These are phyloP conservation scores for Nylanderia fulva DNA, from an alignment of 1,140 invertebrate genomes.

Conservation along the genomic window DNA sequence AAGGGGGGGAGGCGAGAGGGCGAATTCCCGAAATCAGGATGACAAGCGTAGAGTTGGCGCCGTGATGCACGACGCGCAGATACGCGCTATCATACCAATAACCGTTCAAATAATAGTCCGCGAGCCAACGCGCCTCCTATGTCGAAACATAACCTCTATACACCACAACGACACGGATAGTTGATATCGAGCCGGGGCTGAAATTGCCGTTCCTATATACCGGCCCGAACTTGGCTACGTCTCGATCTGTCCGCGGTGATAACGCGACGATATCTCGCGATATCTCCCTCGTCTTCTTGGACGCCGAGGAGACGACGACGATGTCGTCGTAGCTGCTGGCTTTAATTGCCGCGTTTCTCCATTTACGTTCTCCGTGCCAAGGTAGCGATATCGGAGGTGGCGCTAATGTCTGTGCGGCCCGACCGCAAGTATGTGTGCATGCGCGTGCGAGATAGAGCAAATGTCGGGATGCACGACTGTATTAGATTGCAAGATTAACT, in stretches of 20 bases:
- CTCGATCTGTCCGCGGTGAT: conserved; percentile 73
- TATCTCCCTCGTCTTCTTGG: conserved; percentile 59
- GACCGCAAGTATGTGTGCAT: neutral
- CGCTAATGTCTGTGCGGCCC: conserved; percentile 2
- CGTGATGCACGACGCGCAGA: conserved; percentile 80
- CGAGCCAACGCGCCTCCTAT: conserved; percentile 60
- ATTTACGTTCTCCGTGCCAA: conserved; percentile 18
- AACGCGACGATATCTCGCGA: conserved; percentile 50
- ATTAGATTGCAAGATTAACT: conserved; percentile 63
- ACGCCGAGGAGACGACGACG: conserved; percentile 17
- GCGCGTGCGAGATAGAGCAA: conserved; percentile 10
- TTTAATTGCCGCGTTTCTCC: conserved; percentile 60
- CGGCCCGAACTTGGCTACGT: conserved; percentile 74
- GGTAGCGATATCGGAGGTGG: conserved; percentile 21
- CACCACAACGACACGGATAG: conserved; percentile 32
- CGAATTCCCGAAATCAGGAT: conserved; percentile 73
- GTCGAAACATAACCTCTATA: conserved; percentile 43
- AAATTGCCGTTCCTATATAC: conserved; percentile 56
- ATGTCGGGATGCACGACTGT: neutral
- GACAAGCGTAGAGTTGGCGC: conserved; percentile 81
- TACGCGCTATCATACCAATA: conserved; percentile 83
- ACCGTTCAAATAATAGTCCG: conserved; percentile 82
- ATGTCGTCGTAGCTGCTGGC: conserved; percentile 43
- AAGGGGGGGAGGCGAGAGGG: conserved; percentile 48
- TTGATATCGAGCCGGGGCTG: conserved; percentile 44